phyloP scores from a whole-genome alignment of 2,888 invertebrate genomes.

The Drosophila mulleri region DNA sequence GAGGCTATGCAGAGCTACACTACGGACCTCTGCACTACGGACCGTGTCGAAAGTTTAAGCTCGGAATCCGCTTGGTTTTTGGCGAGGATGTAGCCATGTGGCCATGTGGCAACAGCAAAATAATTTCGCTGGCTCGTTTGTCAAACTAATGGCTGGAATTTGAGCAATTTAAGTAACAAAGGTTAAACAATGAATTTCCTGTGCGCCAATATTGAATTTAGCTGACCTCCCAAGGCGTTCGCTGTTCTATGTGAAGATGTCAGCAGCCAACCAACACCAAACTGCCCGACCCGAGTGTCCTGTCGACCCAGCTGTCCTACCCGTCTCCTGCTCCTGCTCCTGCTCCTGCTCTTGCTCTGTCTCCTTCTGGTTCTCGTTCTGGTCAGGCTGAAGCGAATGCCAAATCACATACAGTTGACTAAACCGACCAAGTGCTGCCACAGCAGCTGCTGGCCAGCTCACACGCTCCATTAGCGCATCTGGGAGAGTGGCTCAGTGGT shows the following conservation, averaged over 20 bases:
- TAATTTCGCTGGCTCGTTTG: conserved; percentile 78
- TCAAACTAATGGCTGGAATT: conserved; percentile 81
- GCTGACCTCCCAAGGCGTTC: conserved; percentile 36
- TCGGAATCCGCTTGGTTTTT: conserved; percentile 52
- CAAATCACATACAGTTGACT: conserved; percentile 66
- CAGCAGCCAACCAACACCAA: conserved; percentile 16
- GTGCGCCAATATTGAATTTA: conserved; percentile 75
- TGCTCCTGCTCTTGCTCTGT: neutral
- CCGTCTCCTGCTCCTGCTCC: neutral
- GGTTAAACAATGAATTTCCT: conserved; percentile 81
- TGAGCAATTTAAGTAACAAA: conserved; percentile 80
- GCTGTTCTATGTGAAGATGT: conserved; percentile 53
- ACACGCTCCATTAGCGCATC: conserved; percentile 80
- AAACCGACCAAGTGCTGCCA: conserved; percentile 58
- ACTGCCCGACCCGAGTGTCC: neutral
- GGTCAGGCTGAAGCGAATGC: conserved; percentile 13
- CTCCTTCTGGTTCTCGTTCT: neutral
- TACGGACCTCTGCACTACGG: conserved; percentile 28
- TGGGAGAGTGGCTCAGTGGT: conserved; percentile 42
- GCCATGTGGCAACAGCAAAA: conserved; percentile 30
- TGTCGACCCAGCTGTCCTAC: neutral
- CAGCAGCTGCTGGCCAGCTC: conserved; percentile 60
- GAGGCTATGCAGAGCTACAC: conserved; percentile 7
- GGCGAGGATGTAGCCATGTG: conserved; percentile 1
- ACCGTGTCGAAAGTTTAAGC: conserved; percentile 59